Evolutionary conservation across 2,113 vertebrate genomes (phyloP).

Genomic region (Urocolius indicus): DNA sequence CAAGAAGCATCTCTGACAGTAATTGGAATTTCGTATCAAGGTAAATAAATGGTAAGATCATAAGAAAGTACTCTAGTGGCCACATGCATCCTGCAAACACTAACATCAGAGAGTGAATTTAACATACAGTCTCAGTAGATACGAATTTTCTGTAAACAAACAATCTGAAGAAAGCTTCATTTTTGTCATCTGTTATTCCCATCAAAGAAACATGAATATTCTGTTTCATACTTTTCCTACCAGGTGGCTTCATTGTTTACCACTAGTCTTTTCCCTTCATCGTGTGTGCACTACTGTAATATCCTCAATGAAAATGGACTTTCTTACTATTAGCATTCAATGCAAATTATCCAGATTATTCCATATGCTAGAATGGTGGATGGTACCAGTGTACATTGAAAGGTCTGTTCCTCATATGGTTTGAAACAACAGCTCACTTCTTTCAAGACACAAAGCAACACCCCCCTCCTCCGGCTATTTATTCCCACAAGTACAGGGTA

Average conservation of each 20-base stretch:
- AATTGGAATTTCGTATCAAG: constrained; percentile 80
- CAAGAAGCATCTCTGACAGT: constrained; percentile 80
- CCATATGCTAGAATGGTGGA: constrained; percentile 1
- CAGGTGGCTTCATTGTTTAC: constrained; percentile 78
- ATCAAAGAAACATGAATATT: constrained; percentile 84
- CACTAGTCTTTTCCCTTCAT: constrained; percentile 27
- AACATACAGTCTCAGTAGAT: constrained; percentile 78
- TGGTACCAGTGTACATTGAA: background rate
- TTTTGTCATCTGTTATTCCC: constrained; percentile 82
- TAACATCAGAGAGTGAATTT: constrained; percentile 83
- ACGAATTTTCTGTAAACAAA: constrained; percentile 81
- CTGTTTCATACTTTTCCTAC: constrained; percentile 76
- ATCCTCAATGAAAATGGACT: constrained; percentile 11
- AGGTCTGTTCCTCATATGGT: background rate
- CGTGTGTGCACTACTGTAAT: background rate
- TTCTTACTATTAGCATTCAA: constrained; percentile 10
- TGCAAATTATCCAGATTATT: constrained; percentile 48
- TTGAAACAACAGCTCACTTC: background rate
- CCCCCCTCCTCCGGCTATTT: background rate
- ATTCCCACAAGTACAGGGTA: background rate
- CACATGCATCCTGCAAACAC: constrained; percentile 73
- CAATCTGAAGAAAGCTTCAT: constrained; percentile 74
- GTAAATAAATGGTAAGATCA: constrained; percentile 82
- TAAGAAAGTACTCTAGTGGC: constrained; percentile 79
- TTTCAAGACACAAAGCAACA: background rate